These are phyloP conservation scores for Paguma larvata DNA, from an alignment of 2,797 vertebrate species.

Conservation along the genomic window DNA sequence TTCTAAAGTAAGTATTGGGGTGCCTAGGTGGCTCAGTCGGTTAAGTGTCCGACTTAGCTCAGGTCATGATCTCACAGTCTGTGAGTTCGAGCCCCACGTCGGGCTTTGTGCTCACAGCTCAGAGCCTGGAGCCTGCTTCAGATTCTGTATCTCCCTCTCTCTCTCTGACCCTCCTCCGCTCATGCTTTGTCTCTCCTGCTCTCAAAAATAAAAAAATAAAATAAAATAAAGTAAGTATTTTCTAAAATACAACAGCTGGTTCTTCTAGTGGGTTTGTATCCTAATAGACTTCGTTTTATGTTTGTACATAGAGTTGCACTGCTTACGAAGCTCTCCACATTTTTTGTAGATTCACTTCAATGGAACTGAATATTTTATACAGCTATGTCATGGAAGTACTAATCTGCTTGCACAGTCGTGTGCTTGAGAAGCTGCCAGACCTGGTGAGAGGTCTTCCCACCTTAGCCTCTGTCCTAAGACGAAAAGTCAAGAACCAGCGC, in stretches of 20 bases:
- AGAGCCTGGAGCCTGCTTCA: too few relatives aligned
- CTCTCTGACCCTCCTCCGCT: too few relatives aligned
- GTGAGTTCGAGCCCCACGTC: too few relatives aligned
- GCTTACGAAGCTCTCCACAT: constrained; percentile 56
- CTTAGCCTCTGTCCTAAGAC: constrained; percentile 83
- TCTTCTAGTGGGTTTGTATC: constrained; percentile 28
- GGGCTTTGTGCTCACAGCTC: too few relatives aligned
- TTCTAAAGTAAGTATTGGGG: constrained; percentile 27
- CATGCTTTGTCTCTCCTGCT: too few relatives aligned
- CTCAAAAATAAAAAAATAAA: too few relatives aligned
- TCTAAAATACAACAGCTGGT: neutral
- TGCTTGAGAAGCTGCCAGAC: constrained; percentile 84
- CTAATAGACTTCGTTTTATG: neutral
- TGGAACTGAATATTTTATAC: constrained; percentile 85
- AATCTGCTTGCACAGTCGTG: constrained; percentile 76
- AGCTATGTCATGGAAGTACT: constrained; percentile 86
- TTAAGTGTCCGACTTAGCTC: too few relatives aligned
- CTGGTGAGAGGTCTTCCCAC: constrained; percentile 84
- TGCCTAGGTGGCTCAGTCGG: too few relatives aligned
- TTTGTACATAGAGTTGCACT: neutral
- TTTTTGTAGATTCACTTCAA: constrained; percentile 82
- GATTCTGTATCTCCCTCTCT: too few relatives aligned
- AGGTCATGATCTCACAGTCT: too few relatives aligned
- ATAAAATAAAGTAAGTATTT: constrained; percentile 32
- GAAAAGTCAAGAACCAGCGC: constrained; percentile 81